A percentile compares a stretch with the other conserved stretches of the same genome.
Conservation (phyloP, 1,140 invertebrate genomes). For the Caerostris darwini region DNA sequence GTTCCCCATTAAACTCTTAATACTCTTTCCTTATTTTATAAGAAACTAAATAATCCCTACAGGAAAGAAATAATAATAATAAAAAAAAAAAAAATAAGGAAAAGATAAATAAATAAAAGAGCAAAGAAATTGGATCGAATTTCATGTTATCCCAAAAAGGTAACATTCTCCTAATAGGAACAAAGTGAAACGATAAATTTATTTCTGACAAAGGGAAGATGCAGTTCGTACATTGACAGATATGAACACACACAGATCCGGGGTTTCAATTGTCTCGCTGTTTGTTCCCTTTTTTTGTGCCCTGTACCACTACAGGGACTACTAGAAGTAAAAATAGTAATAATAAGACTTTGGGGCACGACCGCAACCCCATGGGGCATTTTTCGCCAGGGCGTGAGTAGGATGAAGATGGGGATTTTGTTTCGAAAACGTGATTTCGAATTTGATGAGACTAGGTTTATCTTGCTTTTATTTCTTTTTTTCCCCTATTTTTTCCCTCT, state of each 20-base stretch:
- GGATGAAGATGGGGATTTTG: slow-evolving; percentile 56
- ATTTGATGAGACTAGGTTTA: slow-evolving; percentile 62
- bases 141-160: slow-evolving; percentile 19
- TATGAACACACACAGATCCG: slow-evolving; percentile 14
- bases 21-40: slow-evolving; percentile 27
- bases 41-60: not conserved
- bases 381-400: slow-evolving; percentile 62
- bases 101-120: too few species aligned
- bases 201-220: not conserved
- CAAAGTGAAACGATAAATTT: slow-evolving; percentile 66
- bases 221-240: not conserved
- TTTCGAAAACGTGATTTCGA: slow-evolving; percentile 70
- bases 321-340: slow-evolving; percentile 25
- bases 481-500: not conserved
- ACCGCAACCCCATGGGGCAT: slow-evolving; percentile 39
- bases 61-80: not conserved
- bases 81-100: too few species aligned
- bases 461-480: not conserved
- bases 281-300: slow-evolving; percentile 18
- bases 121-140: not conserved
- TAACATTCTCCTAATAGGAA: slow-evolving; percentile 44
- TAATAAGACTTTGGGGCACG: slow-evolving; percentile 42
- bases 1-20: slow-evolving; percentile 7
- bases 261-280: slow-evolving; percentile 66
- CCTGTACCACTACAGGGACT: not conserved